Conservation (phyloP, 2,113 vertebrate species). For the Antechinus flavipes region DNA sequence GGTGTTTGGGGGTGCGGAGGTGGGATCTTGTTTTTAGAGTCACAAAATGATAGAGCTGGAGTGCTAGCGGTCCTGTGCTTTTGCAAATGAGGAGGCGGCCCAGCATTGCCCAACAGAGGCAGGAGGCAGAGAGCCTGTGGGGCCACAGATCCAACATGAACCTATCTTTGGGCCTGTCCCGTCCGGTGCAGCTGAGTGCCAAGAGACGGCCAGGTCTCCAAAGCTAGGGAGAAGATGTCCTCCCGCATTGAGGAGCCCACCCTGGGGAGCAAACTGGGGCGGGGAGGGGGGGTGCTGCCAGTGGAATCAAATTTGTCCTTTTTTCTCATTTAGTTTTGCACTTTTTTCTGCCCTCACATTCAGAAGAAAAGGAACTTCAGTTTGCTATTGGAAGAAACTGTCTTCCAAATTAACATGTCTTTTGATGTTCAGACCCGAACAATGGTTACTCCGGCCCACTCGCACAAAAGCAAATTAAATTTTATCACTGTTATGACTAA, state of each 20-base stretch:
- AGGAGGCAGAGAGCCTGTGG: no score
- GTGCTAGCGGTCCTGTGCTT: not conserved
- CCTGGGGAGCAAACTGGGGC: rapidly evolving
- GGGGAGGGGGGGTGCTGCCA: not conserved
- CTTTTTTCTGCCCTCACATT: not conserved
- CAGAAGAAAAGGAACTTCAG: not conserved
- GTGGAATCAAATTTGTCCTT: not conserved
- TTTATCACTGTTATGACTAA: slow-evolving; percentile 6
- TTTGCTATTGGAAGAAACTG: not conserved
- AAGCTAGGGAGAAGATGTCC: not conserved
- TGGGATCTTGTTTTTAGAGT: not conserved
- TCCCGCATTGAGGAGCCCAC: no score
- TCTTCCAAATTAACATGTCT: not conserved
- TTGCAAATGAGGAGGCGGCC: not conserved
- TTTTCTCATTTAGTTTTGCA: not conserved
- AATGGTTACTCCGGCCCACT: not conserved
- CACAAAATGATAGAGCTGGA: not conserved
- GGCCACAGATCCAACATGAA: no score
- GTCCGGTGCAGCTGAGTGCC: not conserved
- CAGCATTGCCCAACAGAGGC: not conserved
- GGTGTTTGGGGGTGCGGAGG: not conserved
- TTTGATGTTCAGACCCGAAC: not conserved
- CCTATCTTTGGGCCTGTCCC: rapidly evolving
- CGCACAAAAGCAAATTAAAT: not conserved
- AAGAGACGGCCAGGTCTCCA: not conserved